A percentile compares a stretch with the other conserved stretches of the same genome.
Evolutionary conservation across 2,113 vertebrate species (phyloP).

Genomic region (Microtus richardsoni): DNA sequence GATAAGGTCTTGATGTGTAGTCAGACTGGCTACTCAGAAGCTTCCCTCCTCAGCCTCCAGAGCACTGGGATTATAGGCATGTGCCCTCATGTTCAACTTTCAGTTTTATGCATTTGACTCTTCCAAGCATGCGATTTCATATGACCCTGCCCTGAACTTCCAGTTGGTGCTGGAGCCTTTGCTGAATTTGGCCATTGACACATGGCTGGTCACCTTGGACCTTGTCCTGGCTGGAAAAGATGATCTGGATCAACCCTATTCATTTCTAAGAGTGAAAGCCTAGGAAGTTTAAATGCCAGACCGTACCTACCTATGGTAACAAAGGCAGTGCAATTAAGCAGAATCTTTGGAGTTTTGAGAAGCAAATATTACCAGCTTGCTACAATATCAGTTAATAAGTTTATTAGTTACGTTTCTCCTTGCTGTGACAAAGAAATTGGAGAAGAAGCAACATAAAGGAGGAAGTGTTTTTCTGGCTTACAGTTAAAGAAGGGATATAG

Average conservation of each 20-base stretch:
- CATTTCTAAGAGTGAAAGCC: neutral
- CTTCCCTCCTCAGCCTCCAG: neutral
- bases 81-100: neutral
- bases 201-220: neutral
- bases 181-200: neutral
- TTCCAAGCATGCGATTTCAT: neutral
- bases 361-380: slow-evolving; percentile 3
- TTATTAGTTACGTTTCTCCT: neutral
- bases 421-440: neutral
- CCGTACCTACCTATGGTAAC: neutral
- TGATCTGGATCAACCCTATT: neutral
- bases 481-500: neutral
- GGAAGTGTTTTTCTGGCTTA: neutral
- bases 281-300: neutral
- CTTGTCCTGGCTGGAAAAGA: neutral
- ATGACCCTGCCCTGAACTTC: neutral
- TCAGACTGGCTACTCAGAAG: neutral
- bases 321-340: neutral
- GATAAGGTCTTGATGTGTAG: neutral
- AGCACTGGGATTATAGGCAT: neutral
- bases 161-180: neutral
- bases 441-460: neutral
- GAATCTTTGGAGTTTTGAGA: neutral
- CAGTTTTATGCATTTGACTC: neutral
- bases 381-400: neutral